Conservation (phyloP, 2,113 vertebrate genomes). For the Pollimyrus isidori region DNA sequence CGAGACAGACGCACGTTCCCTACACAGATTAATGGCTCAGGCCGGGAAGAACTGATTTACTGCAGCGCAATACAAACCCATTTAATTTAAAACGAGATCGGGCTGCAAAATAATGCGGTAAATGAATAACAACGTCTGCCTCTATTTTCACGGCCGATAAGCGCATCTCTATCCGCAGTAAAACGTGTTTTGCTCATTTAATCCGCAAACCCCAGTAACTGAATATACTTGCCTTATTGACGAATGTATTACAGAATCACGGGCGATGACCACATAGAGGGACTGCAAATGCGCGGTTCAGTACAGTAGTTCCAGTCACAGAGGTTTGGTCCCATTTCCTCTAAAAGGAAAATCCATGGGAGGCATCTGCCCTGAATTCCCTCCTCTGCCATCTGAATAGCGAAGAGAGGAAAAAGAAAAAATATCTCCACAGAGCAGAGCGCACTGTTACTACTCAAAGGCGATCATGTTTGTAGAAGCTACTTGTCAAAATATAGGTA, state of each 20-base stretch:
- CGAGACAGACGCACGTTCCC: neutral
- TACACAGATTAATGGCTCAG: neutral
- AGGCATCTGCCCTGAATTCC: constrained; percentile 32
- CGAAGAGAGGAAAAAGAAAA: constrained; percentile 25
- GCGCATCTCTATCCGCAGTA: neutral
- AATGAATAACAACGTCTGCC: neutral
- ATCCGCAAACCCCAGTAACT: neutral
- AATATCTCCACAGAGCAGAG: constrained; percentile 18
- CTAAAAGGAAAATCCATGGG: constrained; percentile 31
- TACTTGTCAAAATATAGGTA: neutral
- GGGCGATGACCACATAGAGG: neutral
- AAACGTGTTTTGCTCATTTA: neutral
- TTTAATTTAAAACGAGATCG: neutral
- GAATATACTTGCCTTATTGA: constrained; percentile 22
- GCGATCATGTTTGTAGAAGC: constrained; percentile 5
- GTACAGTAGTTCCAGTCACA: constrained; percentile 27
- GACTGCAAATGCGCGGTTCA: neutral
- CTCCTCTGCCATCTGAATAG: constrained; percentile 25
- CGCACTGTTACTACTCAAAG: constrained; percentile 6
- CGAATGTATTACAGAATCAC: neutral
- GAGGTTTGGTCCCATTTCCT: constrained; percentile 26
- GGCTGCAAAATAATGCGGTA: neutral
- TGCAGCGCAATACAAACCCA: neutral
- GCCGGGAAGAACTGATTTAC: neutral
- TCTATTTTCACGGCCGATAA: neutral